Conservation (phyloP, 2,113 vertebrate species). For the Gnathonemus echidnorhynchus region DNA sequence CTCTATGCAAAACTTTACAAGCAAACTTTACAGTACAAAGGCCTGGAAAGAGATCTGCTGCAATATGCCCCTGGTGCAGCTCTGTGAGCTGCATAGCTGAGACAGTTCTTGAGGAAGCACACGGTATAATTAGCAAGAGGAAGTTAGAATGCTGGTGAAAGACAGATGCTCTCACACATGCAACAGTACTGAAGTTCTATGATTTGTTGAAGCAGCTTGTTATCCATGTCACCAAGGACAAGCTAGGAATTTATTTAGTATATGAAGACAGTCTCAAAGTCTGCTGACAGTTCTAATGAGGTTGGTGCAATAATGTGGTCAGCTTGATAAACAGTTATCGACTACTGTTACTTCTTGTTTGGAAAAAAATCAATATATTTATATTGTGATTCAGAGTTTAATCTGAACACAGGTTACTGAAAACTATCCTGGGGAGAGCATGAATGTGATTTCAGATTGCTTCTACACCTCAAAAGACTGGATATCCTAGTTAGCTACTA, state of each 20-base stretch:
- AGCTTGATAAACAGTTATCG: neutral
- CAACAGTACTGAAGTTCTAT: neutral
- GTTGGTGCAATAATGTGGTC: neutral
- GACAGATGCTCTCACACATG: neutral
- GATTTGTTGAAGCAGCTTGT: neutral
- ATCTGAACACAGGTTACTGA: neutral
- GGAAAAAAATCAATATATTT: neutral
- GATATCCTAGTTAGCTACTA: neutral
- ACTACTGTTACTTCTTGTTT: neutral
- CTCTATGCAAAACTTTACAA: neutral
- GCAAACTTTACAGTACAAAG: neutral
- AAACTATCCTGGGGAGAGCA: neutral
- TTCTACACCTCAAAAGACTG: neutral
- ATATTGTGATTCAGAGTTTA: neutral
- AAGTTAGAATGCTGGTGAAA: neutral
- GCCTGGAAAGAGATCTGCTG: neutral
- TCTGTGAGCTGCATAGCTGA: neutral
- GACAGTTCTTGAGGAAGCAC: neutral
- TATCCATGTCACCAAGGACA: neutral
- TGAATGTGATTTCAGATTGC: neutral
- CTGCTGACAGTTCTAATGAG: neutral
- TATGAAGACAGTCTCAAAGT: neutral
- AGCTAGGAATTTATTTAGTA: neutral
- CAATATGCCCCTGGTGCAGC: neutral
- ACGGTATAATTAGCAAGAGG: neutral